phyloP scores from a whole-genome alignment of 2,888 invertebrate species.

The Osedax frankpressi region DNA sequence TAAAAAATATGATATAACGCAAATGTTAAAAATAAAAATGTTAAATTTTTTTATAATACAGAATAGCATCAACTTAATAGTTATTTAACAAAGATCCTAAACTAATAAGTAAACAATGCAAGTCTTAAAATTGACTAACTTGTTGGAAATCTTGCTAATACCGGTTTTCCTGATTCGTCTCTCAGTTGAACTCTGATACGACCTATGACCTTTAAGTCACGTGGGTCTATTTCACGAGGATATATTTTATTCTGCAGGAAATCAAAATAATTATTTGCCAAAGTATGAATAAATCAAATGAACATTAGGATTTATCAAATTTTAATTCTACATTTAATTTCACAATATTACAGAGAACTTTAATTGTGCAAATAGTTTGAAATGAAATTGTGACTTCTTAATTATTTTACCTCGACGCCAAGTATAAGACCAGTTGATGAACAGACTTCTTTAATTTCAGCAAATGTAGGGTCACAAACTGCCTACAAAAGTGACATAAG shows the following conservation, averaged over 20 bases:
- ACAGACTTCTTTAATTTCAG: slow-evolving; percentile 85
- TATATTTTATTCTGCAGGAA: slow-evolving; percentile 59
- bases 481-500: slow-evolving; percentile 20
- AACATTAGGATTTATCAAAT: no score
- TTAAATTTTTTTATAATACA: no score
- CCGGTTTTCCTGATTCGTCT: slow-evolving; percentile 70
- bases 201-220: slow-evolving; percentile 67
- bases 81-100: no score
- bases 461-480: slow-evolving; percentile 85
- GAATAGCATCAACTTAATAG: no score
- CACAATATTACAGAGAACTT: no score
- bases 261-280: no score
- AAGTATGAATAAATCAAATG: no score
- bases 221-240: slow-evolving; percentile 72
- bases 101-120: no score
- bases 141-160: slow-evolving; percentile 49
- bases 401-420: slow-evolving; percentile 72
- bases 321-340: no score
- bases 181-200: slow-evolving; percentile 81
- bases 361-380: no score
- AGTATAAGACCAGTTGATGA: slow-evolving; percentile 68
- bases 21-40: neutral
- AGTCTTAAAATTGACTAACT: slow-evolving; percentile 25
- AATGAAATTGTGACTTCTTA: no score
- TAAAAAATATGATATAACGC: neutral